Percentiles rank a stretch among this genome's conserved stretches.
These are phyloP conservation scores for Habrosyne pyritoides DNA, from an alignment of 2,888 invertebrate genomes.

Conservation along the genomic window DNA sequence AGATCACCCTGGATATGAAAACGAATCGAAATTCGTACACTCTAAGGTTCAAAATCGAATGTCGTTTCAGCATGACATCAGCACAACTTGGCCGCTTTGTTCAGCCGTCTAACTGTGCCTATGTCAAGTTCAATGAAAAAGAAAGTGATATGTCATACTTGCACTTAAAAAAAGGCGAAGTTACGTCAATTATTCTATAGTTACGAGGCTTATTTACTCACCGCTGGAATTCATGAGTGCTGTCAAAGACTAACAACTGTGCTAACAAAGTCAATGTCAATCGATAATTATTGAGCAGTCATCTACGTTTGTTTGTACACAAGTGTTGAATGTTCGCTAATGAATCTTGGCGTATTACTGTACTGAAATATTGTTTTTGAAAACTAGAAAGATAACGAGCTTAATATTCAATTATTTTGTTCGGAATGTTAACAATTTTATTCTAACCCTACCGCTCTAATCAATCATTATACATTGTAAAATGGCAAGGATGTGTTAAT, in stretches of 20 bases:
- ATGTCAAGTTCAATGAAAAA: conserved; percentile 73
- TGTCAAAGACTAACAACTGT: conserved; percentile 32
- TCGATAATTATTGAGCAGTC: conserved; percentile 18
- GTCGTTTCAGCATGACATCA: conserved; percentile 45
- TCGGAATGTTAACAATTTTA: neutral
- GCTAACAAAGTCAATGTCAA: conserved; percentile 49
- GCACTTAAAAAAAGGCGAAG: neutral
- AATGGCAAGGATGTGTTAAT: conserved; percentile 8
- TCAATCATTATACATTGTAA: conserved; percentile 9
- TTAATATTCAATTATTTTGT: neutral
- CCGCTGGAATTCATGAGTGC: neutral
- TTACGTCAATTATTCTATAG: neutral
- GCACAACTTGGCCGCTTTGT: conserved; percentile 39
- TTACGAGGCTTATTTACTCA: neutral
- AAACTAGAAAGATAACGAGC: neutral
- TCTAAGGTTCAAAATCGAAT: conserved; percentile 43
- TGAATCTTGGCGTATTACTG: neutral
- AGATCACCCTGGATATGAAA: conserved; percentile 19
- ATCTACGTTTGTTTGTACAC: conserved; percentile 1
- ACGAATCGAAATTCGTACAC: neutral
- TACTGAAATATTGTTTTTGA: too few relatives aligned
- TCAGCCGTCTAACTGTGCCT: conserved; percentile 49
- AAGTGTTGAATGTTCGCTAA: neutral
- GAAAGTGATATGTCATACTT: conserved; percentile 50
- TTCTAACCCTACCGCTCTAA: neutral